Evolutionary conservation across 2,888 invertebrate genomes (phyloP), one percentile per base, ranked within the genome.

Genomic region (Pimpla rufipes): DNA sequence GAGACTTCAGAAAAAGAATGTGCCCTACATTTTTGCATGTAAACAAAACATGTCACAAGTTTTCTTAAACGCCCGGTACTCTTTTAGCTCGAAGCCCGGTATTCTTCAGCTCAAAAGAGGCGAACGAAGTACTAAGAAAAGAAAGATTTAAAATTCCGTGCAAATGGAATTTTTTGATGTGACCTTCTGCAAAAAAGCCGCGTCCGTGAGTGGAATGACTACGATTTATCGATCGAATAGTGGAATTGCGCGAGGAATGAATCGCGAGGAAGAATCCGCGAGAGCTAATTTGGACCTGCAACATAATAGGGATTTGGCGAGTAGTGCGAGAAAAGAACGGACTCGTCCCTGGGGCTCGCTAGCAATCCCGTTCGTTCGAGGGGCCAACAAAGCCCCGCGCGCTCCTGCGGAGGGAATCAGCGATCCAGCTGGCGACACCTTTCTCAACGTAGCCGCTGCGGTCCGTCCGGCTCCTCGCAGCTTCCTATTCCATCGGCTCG

Each of bases 221-320:
- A 5, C 47, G 47, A 21, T 52, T 52, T 7, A 52, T 7, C 52
- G 11, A n/a, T 59, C 13, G 57, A 35, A n/a, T n/a, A 1, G n/a
- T 35, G 5, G 29, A 16, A 59, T 57, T 11, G 29, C 10, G n/a
- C 57, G 57, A 13, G 68, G 37, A 37, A 77, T 18, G 71, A 71
- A 66, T 81, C 80, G 5, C 29, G 74, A 66, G 57, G 75, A 83
- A 83, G 55, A 67, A 78, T 70, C 78, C 62, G 55, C 71, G 59
- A 76, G 81, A 83, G 68, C 70, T 74, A 76, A 83, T 79, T 84
- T 79, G 73, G 57, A 67, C 47, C 73, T 70, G 45, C 64, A 80
- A 77, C 68, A 74, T 85, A 84, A 84, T 81, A 85, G 75, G 81
- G 81, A 84, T 84, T 81, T 79, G 59, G 77, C 18, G 64, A 67